Percentiles rank a stretch among this genome's conserved stretches.
Conservation (phyloP, 2,888 invertebrate species). For the Erebia aethiops region DNA sequence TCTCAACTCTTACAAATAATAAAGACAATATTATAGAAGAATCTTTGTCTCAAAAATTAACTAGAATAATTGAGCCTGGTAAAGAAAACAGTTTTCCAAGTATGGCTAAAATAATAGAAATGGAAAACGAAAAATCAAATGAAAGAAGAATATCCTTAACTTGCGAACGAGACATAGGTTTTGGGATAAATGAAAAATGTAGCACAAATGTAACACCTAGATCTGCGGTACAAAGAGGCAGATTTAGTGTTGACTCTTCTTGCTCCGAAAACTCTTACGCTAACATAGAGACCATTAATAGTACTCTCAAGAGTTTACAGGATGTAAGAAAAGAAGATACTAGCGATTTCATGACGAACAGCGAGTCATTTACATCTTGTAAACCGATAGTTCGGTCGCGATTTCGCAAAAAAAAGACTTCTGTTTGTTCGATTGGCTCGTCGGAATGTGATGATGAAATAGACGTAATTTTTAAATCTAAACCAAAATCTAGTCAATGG, state of each 20-base stretch:
- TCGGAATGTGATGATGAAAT: constrained; percentile 80
- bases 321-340: constrained; percentile 77
- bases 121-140: constrained; percentile 79
- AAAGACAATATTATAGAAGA: constrained; percentile 64
- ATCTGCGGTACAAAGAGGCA: constrained; percentile 69
- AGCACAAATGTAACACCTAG: constrained; percentile 68
- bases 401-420: constrained; percentile 77
- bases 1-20: constrained; percentile 61
- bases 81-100: constrained; percentile 74
- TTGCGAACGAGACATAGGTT: constrained; percentile 77
- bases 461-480: constrained; percentile 82
- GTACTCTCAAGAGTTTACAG: constrained; percentile 80
- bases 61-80: constrained; percentile 68
- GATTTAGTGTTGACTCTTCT: constrained; percentile 80
- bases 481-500: constrained; percentile 83
- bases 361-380: constrained; percentile 63
- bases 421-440: constrained; percentile 80
- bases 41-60: constrained; percentile 59
- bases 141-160: constrained; percentile 77
- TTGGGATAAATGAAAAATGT: constrained; percentile 62
- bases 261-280: constrained; percentile 83
- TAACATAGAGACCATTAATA: constrained; percentile 79
- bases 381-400: constrained; percentile 68
- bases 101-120: constrained; percentile 79
- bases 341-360: constrained; percentile 57